Evolutionary conservation across 2,888 invertebrate species (phyloP).

Genomic region (Drosophila rellima): DNA sequence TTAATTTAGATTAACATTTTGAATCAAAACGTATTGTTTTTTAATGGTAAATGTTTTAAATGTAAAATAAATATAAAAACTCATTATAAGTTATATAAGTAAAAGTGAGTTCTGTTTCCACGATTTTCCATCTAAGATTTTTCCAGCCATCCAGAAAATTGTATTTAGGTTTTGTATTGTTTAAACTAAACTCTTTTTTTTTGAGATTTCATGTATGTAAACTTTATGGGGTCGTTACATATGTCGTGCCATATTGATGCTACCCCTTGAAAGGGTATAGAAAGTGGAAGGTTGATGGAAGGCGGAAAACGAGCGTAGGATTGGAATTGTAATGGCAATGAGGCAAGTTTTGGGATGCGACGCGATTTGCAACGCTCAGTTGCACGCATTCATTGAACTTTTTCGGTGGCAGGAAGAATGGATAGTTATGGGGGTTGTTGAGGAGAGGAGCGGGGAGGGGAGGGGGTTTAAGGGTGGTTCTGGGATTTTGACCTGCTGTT

Average conservation of each 20-base stretch:
- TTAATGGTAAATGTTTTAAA: too few relatives aligned
- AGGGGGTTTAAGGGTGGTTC: neutral
- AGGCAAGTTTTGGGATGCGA: constrained; percentile 36
- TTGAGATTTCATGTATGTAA: too few relatives aligned
- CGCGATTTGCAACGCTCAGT: constrained; percentile 78
- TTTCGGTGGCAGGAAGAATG: neutral
- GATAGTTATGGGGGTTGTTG: neutral
- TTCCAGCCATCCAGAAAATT: too few relatives aligned
- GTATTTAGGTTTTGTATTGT: too few relatives aligned
- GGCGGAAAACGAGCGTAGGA: constrained; percentile 6
- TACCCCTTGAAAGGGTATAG: neutral
- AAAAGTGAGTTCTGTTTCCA: too few relatives aligned
- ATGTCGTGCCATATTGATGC: neutral
- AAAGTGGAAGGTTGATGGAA: neutral
- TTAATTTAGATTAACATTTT: too few relatives aligned
- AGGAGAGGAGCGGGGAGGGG: neutral
- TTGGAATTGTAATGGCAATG: constrained; percentile 31
- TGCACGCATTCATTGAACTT: constrained; percentile 67
- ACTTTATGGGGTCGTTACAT: too few relatives aligned
- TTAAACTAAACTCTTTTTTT: too few relatives aligned
- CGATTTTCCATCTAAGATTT: too few relatives aligned
- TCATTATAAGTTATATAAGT: too few relatives aligned
- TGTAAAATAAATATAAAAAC: too few relatives aligned
- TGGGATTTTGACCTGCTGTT: constrained; percentile 47
- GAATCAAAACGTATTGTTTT: too few relatives aligned